Evolutionary conservation across 2,888 invertebrate genomes (phyloP).

Genomic region (Anthophora plumipes): DNA sequence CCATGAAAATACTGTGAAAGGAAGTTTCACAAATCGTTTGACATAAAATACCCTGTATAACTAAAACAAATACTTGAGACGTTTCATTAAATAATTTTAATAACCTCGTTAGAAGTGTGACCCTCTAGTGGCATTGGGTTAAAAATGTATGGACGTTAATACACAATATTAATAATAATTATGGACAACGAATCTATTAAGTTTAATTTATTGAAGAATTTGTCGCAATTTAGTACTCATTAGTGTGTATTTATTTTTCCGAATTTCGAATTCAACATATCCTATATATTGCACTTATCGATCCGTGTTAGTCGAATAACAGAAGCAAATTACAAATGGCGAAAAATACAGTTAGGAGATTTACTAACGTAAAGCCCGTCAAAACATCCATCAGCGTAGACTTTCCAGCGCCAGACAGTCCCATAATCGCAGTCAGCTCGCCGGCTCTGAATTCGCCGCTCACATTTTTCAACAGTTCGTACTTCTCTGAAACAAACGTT

Average conservation of each 20-base stretch:
- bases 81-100: too few species aligned
- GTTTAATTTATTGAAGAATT: not conserved
- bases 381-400: constrained; percentile 95
- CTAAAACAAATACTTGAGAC: too few species aligned
- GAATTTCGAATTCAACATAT: not conserved
- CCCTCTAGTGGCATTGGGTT: too few species aligned
- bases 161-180: not conserved
- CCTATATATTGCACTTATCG: not conserved
- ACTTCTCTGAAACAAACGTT: constrained; percentile 81
- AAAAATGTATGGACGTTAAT: too few species aligned
- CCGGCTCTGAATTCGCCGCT: constrained; percentile 90
- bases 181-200: not conserved
- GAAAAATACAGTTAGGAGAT: not conserved
- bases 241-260: not conserved
- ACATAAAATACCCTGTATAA: too few species aligned
- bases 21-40: not conserved
- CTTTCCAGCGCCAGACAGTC: constrained; percentile 95
- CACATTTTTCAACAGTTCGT: constrained; percentile 83
- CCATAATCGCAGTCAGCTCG: constrained; percentile 94
- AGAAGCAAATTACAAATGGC: not conserved
- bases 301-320: not conserved
- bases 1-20: not conserved
- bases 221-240: not conserved
- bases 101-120: too few species aligned
- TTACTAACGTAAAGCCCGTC: constrained; percentile 94